Conservation (phyloP, 2,797 vertebrate species). For the Platalea minor region DNA sequence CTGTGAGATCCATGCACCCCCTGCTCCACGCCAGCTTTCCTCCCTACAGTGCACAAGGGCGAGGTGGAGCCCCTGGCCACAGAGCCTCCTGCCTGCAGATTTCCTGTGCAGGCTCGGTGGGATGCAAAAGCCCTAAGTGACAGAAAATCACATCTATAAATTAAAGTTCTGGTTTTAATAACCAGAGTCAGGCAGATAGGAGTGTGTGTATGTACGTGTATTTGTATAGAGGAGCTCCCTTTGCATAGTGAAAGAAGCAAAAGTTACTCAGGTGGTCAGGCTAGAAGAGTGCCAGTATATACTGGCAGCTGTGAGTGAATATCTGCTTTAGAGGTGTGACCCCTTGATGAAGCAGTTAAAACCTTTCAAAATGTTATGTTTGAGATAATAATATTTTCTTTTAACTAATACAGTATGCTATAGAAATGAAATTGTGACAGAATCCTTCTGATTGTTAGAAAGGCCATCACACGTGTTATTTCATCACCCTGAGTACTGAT, state of each 20-base stretch:
- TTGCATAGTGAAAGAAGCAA: background rate
- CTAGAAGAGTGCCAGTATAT: background rate
- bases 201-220: rapidly evolving
- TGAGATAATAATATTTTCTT: background rate
- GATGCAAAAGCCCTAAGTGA: background rate
- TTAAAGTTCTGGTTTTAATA: background rate
- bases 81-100: background rate
- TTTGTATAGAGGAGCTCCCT: background rate
- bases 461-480: background rate
- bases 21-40: background rate
- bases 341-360: background rate
- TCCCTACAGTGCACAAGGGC: background rate
- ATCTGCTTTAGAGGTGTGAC: background rate
- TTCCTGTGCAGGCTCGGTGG: background rate
- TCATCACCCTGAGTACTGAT: background rate
- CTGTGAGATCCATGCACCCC: background rate
- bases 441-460: background rate
- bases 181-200: background rate
- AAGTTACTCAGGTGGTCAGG: background rate
- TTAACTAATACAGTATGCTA: background rate
- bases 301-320: background rate
- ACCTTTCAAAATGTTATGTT: background rate
- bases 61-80: background rate
- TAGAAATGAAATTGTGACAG: background rate
- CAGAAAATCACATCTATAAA: background rate